Percentiles rank a stretch among this genome's conserved stretches.
These are phyloP conservation scores for Donacobius atricapilla DNA, from an alignment of 2,113 vertebrate species.

Conservation along the genomic window DNA sequence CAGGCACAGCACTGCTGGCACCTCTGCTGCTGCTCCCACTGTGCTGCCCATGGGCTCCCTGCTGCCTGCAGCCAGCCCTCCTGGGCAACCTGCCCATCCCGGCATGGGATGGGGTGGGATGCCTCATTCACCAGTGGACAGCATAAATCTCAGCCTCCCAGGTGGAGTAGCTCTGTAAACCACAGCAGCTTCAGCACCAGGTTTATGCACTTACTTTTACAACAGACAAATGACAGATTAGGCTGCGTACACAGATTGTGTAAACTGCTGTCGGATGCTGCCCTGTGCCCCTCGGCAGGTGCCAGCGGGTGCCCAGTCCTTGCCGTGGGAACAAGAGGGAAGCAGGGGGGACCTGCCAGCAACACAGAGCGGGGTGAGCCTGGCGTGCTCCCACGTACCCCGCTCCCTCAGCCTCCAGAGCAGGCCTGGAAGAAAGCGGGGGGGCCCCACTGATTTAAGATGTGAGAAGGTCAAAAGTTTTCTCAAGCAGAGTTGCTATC, in stretches of 20 bases:
- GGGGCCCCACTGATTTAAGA: conserved; percentile 25
- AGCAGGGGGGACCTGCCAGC: background rate
- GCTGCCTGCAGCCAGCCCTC: background rate
- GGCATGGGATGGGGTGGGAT: background rate
- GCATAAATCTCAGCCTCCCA: background rate
- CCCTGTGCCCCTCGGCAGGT: background rate
- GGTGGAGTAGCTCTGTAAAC: background rate
- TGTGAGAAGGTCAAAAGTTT: conserved; percentile 68
- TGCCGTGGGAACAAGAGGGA: background rate
- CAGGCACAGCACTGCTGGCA: conserved; percentile 21
- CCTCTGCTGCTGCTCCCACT: conserved; percentile 33
- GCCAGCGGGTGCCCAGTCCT: background rate
- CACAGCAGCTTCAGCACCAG: background rate
- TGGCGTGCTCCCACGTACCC: background rate
- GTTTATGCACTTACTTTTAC: background rate
- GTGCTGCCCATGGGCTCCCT: background rate
- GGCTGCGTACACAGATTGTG: conserved; percentile 26
- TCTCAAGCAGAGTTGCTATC: conserved; percentile 30
- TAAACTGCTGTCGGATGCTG: conserved; percentile 16
- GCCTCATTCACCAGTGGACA: fast-evolving
- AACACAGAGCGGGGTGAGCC: fast-evolving
- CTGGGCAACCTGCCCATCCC: background rate
- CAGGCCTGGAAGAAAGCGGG: background rate
- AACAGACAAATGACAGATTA: conserved; percentile 17
- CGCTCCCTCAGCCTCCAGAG: background rate